Conservation (phyloP, 2,888 invertebrate species). For the Zeuzera pyrina region DNA sequence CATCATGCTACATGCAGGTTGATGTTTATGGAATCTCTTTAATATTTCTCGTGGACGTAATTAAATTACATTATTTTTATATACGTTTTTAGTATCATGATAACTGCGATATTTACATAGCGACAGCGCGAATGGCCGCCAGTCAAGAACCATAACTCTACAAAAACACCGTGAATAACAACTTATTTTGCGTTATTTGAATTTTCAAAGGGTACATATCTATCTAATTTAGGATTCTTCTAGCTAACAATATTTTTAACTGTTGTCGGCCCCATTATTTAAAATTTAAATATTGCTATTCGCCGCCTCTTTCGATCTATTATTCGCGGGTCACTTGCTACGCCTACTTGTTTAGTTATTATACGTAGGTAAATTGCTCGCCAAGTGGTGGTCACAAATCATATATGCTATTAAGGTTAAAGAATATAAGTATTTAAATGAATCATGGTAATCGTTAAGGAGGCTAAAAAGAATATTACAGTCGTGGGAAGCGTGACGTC, state of each 20-base stretch:
- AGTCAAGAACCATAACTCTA: neutral
- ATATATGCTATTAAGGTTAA: slow-evolving; percentile 32
- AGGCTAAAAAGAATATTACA: slow-evolving; percentile 21
- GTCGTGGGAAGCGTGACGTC: slow-evolving; percentile 30
- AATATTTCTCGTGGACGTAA: slow-evolving; percentile 18
- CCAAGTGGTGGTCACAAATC: slow-evolving; percentile 25
- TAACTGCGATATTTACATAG: neutral
- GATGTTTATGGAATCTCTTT: slow-evolving; percentile 11
- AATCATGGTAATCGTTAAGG: slow-evolving; percentile 27
- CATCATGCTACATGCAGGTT: neutral
- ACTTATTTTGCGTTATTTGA: neutral
- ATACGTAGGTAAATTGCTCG: slow-evolving; percentile 4
- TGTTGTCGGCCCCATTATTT: neutral
- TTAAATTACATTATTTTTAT: slow-evolving; percentile 15
- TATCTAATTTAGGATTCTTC: slow-evolving; percentile 5
- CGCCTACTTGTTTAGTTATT: slow-evolving; percentile 14
- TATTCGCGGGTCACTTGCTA: slow-evolving; percentile 16
- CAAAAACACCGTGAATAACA: neutral
- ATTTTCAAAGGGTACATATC: neutral
- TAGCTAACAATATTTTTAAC: slow-evolving; percentile 2
- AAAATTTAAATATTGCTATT: slow-evolving; percentile 19
- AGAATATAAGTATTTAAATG: slow-evolving; percentile 29
- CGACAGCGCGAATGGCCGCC: neutral
- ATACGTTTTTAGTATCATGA: slow-evolving; percentile 6
- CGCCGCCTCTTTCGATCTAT: slow-evolving; percentile 20